A percentile compares a stretch with the other conserved stretches of the same genome.
phyloP scores from a whole-genome alignment of 2,888 invertebrate species.

The Choreutis nemorana region DNA sequence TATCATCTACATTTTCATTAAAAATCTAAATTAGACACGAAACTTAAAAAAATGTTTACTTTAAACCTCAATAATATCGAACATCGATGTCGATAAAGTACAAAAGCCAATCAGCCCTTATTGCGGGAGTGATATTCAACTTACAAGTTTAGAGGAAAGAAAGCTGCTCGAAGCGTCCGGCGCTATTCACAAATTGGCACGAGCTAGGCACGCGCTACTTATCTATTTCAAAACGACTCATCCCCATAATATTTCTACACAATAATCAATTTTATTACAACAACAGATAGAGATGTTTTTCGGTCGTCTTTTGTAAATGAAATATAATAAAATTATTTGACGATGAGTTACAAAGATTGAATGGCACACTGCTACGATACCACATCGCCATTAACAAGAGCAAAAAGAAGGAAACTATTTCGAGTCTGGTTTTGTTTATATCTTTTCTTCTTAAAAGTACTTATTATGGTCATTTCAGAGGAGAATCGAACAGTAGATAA shows the following conservation, averaged over 20 bases:
- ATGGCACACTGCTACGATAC: constrained; percentile 48
- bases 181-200: constrained; percentile 64
- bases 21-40: too few species aligned
- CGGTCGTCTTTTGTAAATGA: too few species aligned
- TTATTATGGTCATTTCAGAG: too few species aligned
- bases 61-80: too few species aligned
- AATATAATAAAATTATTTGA: constrained; percentile 10
- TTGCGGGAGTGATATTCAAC: constrained; percentile 50
- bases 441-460: constrained; percentile 14
- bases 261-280: too few species aligned
- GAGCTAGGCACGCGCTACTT: constrained; percentile 55
- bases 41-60: too few species aligned
- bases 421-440: constrained; percentile 29
- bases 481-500: too few species aligned
- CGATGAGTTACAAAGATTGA: constrained; percentile 48
- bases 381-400: constrained; percentile 40
- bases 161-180: constrained; percentile 57
- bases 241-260: too few species aligned
- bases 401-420: constrained; percentile 45
- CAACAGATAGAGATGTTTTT: too few species aligned
- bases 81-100: constrained; percentile 27
- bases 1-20: too few species aligned
- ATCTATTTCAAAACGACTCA: neutral
- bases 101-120: constrained; percentile 26
- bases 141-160: constrained; percentile 62